phyloP scores from a whole-genome alignment of 2,797 vertebrate genomes.

The Sparus aurata region DNA sequence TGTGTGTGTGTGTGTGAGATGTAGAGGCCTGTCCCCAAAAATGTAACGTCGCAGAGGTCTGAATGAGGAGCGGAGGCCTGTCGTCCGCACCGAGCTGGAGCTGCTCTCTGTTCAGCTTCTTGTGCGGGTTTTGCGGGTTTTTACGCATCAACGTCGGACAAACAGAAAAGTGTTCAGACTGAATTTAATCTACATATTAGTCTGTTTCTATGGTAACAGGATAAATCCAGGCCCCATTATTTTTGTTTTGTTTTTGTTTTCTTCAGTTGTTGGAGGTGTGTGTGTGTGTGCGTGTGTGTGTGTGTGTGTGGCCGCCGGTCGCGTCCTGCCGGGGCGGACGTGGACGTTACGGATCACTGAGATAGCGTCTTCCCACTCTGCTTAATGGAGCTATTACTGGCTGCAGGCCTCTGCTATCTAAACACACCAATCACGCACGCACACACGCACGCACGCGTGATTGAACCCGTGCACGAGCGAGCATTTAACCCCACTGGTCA shows the following conservation, averaged over 20 bases:
- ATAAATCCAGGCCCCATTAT: neutral
- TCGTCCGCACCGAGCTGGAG: neutral
- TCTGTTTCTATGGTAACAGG: neutral
- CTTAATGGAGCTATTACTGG: slow-evolving; percentile 80
- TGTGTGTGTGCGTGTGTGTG: too few relatives aligned
- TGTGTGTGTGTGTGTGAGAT: neutral
- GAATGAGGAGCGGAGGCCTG: slow-evolving; percentile 13
- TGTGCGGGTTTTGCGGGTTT: neutral
- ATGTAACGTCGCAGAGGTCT: slow-evolving; percentile 9
- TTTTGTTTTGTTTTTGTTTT: neutral
- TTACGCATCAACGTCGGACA: neutral
- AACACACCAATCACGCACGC: slow-evolving; percentile 41
- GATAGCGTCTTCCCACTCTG: slow-evolving; percentile 68
- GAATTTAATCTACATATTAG: neutral
- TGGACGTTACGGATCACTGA: slow-evolving; percentile 72
- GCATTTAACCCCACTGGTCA: neutral
- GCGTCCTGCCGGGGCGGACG: slow-evolving; percentile 50
- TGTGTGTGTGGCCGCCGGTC: slow-evolving; percentile 15
- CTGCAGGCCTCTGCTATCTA: slow-evolving; percentile 66
- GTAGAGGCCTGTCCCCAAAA: slow-evolving; percentile 22
- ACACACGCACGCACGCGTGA: neutral
- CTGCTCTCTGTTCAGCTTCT: too few relatives aligned
- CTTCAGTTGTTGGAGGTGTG: neutral
- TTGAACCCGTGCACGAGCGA: neutral
- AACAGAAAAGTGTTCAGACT: too few relatives aligned